Evolutionary conservation across 2,888 invertebrate species (phyloP).

Genomic region (Euspilapteryx auroguttella): DNA sequence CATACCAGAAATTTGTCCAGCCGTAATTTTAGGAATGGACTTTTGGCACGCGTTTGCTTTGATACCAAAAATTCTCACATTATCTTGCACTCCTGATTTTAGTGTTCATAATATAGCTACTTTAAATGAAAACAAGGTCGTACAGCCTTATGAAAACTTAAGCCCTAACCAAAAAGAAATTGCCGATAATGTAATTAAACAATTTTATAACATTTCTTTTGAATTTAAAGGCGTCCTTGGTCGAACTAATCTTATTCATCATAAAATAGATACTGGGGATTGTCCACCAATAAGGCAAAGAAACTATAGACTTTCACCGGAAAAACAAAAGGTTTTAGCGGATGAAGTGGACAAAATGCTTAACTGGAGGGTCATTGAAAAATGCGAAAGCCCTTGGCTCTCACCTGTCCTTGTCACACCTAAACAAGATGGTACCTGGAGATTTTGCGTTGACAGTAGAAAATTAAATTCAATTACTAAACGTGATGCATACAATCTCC

Average conservation of each 20-base stretch:
- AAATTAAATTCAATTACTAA: conserved; percentile 9
- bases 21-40: conserved; percentile 3
- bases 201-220: conserved; percentile 9
- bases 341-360: conserved; percentile 6
- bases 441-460: conserved; percentile 10
- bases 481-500: conserved; percentile 8
- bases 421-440: conserved; percentile 7
- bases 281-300: conserved; percentile 5
- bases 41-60: conserved; percentile 1
- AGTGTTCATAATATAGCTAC: background rate
- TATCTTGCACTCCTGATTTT: background rate
- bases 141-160: conserved; percentile 1
- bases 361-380: conserved; percentile 9
- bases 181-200: conserved; percentile 4
- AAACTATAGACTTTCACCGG: conserved; percentile 12
- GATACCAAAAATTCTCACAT: background rate
- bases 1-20: background rate
- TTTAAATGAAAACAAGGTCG: background rate
- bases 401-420: conserved; percentile 9
- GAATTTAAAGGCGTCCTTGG: conserved; percentile 10
- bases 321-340: conserved; percentile 9
- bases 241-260: conserved; percentile 2
- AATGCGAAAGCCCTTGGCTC: conserved; percentile 13
- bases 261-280: conserved; percentile 4
- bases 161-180: conserved; percentile 1